A percentile compares a stretch with the other conserved stretches of the same genome.
Conservation (phyloP, 2,888 invertebrate species). For the Isoperla grammatica region DNA sequence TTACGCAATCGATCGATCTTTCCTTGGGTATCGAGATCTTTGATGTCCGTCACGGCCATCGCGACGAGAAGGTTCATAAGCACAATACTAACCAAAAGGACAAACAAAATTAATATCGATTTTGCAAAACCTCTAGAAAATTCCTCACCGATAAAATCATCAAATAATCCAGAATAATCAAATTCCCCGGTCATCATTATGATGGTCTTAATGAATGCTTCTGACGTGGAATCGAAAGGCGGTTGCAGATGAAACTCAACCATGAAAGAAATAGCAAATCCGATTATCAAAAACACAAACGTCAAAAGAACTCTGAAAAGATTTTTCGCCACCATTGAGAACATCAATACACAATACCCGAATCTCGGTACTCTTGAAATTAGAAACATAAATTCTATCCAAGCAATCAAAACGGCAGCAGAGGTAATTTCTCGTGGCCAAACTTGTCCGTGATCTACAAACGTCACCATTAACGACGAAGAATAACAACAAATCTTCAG, state of each 20-base stretch:
- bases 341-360: conserved; percentile 56
- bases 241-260: conserved; percentile 49
- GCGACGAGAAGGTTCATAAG: conserved; percentile 56
- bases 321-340: conserved; percentile 52
- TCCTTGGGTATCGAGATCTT: conserved; percentile 51
- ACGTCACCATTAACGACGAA: conserved; percentile 46
- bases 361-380: conserved; percentile 52
- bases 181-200: conserved; percentile 59
- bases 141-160: conserved; percentile 37
- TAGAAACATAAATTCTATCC: conserved; percentile 53
- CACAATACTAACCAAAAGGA: conserved; percentile 52
- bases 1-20: conserved; percentile 51
- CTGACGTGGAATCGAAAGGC: conserved; percentile 51
- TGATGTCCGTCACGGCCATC: conserved; percentile 55
- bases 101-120: conserved; percentile 49
- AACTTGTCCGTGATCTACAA: conserved; percentile 40
- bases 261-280: conserved; percentile 52
- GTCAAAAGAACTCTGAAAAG: conserved; percentile 47
- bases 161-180: conserved; percentile 49
- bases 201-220: conserved; percentile 51
- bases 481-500: conserved; percentile 49
- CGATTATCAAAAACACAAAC: conserved; percentile 48
- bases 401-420: conserved; percentile 48
- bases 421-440: conserved; percentile 51
- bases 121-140: conserved; percentile 47